Evolutionary conservation across 2,888 invertebrate genomes (phyloP), one percentile per base, ranked within the genome.

Genomic region (Apotomis capreana): DNA sequence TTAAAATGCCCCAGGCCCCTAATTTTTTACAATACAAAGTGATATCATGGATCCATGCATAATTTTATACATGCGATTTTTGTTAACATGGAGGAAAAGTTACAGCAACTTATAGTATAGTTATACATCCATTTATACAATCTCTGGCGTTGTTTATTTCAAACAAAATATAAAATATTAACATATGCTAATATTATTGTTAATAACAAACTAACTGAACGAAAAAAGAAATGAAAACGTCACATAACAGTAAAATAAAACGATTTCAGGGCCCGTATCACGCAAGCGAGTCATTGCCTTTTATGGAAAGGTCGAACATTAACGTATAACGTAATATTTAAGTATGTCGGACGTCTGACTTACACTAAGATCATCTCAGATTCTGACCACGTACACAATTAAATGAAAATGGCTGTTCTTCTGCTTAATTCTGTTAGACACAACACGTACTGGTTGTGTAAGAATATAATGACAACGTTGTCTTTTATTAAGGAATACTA

Each of bases 161-260:
- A 4, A 37, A 6, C 9, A 37, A 13, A 46, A 62, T 37, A 62
- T 46, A 10, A 49, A 37, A 62, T 54, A 67, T 55, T 49, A 51
- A 46, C 51, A 37, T 61, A 67, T 71, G 67, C 57, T 62, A 57
- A 71, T 67, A 58, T 70, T 68, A 72, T 68, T 75, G 76, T 77
- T 76, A 76, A 77, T 76, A 77, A 74, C 76, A 76, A 75, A 77
- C 70, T 78, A 75, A 82, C 67, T 82, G 79, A 76, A 79, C 78
- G 77, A 74, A 75, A 78, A 80, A 82, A 81, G 81, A 80, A 83
- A 83, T 81, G 82, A 78, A 84, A 81, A 62, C 63, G 81, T 82
- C 79, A 76, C 78, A 88, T 89, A 89, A 89, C 87, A 87, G 81
- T 89, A 85, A 90, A 88, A 89, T 85, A 85, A 85, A 89, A 88